Percentiles rank a stretch among this genome's conserved stretches.
These are phyloP conservation scores for Artibeus lituratus DNA, from an alignment of 2,797 vertebrate species.

Conservation along the genomic window DNA sequence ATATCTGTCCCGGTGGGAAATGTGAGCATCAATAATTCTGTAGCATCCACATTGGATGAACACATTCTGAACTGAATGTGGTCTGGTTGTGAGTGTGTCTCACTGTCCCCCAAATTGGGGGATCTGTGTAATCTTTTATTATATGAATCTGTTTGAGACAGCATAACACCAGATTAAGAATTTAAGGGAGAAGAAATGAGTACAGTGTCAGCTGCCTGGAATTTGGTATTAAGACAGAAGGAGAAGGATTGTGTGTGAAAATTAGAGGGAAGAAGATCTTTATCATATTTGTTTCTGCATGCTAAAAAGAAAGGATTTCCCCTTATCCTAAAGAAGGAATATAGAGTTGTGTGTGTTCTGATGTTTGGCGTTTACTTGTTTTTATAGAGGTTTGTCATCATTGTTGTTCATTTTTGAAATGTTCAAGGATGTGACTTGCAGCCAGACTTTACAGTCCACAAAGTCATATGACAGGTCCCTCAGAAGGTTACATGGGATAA, in stretches of 20 bases:
- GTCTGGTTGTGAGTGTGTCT: not conserved
- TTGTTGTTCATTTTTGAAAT: not conserved
- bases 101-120: not conserved
- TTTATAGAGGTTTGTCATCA: not conserved
- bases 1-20: not conserved
- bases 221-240: not conserved
- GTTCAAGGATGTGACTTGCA: not conserved
- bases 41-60: not conserved
- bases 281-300: not conserved
- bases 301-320: not conserved
- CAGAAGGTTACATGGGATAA: not conserved
- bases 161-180: not conserved
- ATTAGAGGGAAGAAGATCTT: not conserved
- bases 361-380: not conserved
- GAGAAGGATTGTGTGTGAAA: not conserved
- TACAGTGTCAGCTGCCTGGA: not conserved
- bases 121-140: not conserved
- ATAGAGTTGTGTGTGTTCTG: not conserved
- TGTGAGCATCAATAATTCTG: not conserved
- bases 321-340: not conserved
- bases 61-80: slow-evolving; percentile 4
- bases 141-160: not conserved
- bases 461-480: not conserved
- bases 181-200: not conserved
- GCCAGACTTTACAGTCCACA: not conserved